Percentiles rank a stretch among this genome's conserved stretches.
phyloP scores from a whole-genome alignment of 2,888 invertebrate genomes.

The Callyntrura sp. region DNA sequence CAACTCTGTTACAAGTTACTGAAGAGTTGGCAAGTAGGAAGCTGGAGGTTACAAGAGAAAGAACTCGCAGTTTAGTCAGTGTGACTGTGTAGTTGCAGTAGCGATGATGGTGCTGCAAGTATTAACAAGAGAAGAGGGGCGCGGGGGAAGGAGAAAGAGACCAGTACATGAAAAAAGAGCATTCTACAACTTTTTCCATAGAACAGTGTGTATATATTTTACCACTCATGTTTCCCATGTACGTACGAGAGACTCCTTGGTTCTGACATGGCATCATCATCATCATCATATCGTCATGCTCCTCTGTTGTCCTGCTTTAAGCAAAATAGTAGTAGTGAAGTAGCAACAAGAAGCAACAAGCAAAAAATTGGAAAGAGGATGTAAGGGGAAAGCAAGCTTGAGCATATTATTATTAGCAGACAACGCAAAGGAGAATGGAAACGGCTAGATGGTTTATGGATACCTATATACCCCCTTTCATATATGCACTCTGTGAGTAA shows the following conservation, averaged over 20 bases:
- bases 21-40: conserved; percentile 20
- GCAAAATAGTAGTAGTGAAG: conserved; percentile 44
- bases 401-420: conserved; percentile 38
- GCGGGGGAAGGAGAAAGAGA: conserved; percentile 10
- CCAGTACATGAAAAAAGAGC: conserved; percentile 35
- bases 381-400: background rate
- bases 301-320: conserved; percentile 4
- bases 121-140: background rate
- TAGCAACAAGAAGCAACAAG: conserved; percentile 53
- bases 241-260: background rate
- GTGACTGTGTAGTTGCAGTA: conserved; percentile 22
- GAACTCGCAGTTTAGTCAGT: conserved; percentile 30
- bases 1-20: conserved; percentile 12
- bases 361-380: conserved; percentile 35
- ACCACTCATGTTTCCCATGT: conserved; percentile 37
- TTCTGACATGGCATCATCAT: background rate
- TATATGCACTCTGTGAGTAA: background rate
- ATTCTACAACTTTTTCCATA: conserved; percentile 49
- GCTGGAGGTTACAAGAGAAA: conserved; percentile 49
- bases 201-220: conserved; percentile 43
- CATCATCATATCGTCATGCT: conserved; percentile 39
- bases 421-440: conserved; percentile 21
- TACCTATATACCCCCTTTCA: background rate
- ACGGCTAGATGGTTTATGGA: conserved; percentile 30
- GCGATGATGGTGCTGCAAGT: background rate